phyloP scores from a whole-genome alignment of 2,113 vertebrate species.

The Bucco capensis region DNA sequence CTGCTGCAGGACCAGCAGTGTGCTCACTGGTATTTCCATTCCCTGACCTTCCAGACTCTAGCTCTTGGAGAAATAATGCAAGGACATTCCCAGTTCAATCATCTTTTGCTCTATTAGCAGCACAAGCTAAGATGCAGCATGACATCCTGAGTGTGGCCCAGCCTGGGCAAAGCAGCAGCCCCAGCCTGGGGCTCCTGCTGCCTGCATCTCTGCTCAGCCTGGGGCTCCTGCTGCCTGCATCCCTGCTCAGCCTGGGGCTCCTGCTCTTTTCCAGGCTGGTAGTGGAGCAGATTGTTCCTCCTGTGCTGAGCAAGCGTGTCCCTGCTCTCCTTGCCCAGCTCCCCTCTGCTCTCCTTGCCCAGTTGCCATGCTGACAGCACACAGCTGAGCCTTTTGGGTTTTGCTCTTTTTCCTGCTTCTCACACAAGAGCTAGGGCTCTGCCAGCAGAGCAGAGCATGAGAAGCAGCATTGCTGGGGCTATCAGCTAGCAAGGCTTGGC shows the following conservation, averaged over 20 bases:
- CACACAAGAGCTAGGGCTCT: not conserved
- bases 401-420: conserved; percentile 16
- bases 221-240: not conserved
- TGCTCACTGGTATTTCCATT: not conserved
- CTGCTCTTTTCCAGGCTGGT: not conserved
- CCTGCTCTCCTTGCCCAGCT: no score
- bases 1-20: not conserved
- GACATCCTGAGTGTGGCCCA: not conserved
- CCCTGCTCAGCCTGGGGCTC: not conserved
- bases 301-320: not conserved
- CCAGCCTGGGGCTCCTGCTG: not conserved
- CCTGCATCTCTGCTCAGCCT: no score
- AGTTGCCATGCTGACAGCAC: not conserved
- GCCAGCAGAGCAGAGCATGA: not conserved
- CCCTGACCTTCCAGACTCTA: not conserved
- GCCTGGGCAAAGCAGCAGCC: not conserved
- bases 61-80: not conserved
- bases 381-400: not conserved
- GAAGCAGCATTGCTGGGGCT: not conserved
- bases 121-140: not conserved
- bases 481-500: not conserved
- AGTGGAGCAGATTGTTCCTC: not conserved
- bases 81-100: not conserved
- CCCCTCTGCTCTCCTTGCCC: fast-evolving
- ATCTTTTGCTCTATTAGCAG: not conserved